Conservation (phyloP, 2,113 vertebrate genomes). For the Mesoclemmys tuberculata region DNA sequence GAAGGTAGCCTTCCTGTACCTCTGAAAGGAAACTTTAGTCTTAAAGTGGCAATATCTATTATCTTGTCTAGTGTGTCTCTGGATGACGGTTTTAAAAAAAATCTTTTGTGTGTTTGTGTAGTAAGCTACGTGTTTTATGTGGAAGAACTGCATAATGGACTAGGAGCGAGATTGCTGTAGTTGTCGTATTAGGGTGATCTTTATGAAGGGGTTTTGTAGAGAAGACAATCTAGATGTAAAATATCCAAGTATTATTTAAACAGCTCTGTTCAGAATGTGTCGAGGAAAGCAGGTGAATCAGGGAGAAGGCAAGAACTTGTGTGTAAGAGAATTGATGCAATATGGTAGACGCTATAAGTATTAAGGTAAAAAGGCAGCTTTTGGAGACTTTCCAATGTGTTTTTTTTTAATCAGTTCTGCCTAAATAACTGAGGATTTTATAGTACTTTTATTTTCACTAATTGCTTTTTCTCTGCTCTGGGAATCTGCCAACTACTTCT, state of each 20-base stretch:
- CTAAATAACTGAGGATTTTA: constrained; percentile 51
- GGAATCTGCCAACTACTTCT: constrained; percentile 34
- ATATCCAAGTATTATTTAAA: constrained; percentile 56
- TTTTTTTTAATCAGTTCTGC: constrained; percentile 50
- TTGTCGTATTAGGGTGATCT: background rate
- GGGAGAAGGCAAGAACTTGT: constrained; percentile 42
- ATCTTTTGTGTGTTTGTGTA: constrained; percentile 13
- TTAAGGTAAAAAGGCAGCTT: constrained; percentile 49
- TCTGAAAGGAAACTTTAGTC: background rate
- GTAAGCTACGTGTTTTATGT: background rate
- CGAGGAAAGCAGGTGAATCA: constrained; percentile 43
- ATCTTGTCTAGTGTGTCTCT: background rate
- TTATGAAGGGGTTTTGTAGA: background rate
- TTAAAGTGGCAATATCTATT: background rate
- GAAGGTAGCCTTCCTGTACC: background rate
- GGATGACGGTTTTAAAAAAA: background rate
- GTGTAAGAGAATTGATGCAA: constrained; percentile 57
- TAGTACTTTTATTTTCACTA: constrained; percentile 45
- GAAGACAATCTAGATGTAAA: constrained; percentile 32
- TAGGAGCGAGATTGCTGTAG: background rate
- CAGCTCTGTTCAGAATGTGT: constrained; percentile 45
- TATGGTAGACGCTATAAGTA: constrained; percentile 58
- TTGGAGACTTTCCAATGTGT: constrained; percentile 48
- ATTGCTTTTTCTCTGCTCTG: constrained; percentile 15
- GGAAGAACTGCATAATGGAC: background rate